Percentiles rank a stretch among this genome's conserved stretches.
These are phyloP conservation scores for Lordiphosa collinella DNA, from an alignment of 1,140 invertebrate species.

Conservation along the genomic window DNA sequence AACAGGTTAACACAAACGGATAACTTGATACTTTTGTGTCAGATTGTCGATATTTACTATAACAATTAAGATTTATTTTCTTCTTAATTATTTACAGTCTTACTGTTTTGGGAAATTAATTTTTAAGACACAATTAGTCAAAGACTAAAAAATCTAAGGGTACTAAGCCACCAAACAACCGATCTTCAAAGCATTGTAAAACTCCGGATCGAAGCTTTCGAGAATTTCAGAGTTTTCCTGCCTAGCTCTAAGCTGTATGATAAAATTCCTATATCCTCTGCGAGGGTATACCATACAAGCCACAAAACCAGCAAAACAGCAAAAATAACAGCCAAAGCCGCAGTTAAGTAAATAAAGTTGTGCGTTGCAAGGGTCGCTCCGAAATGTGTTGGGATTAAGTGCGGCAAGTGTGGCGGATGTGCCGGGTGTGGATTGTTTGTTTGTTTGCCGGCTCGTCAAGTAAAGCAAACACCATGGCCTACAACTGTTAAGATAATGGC, in stretches of 20 bases:
- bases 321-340: not conserved
- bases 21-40: conserved; percentile 24
- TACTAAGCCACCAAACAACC: too few species aligned
- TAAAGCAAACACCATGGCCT: conserved; percentile 19
- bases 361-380: not conserved
- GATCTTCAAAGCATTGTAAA: too few species aligned
- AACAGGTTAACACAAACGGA: conserved; percentile 25
- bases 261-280: conserved; percentile 8
- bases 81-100: too few species aligned
- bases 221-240: not conserved
- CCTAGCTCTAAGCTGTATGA: not conserved
- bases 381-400: conserved; percentile 31
- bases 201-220: too few species aligned
- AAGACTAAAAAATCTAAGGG: too few species aligned
- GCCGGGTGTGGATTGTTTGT: conserved; percentile 32
- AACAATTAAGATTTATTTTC: not conserved
- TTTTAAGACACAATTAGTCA: too few species aligned
- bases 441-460: conserved; percentile 13
- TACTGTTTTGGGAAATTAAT: too few species aligned
- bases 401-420: conserved; percentile 45
- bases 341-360: conserved; percentile 17
- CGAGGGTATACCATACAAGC: not conserved
- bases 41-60: conserved; percentile 5
- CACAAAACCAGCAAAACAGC: not conserved
- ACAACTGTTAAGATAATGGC: conserved; percentile 2